Evolutionary conservation across 2,113 vertebrate genomes (phyloP), one percentile per base, ranked within the genome.

Genomic region (Dasyprocta punctata): DNA sequence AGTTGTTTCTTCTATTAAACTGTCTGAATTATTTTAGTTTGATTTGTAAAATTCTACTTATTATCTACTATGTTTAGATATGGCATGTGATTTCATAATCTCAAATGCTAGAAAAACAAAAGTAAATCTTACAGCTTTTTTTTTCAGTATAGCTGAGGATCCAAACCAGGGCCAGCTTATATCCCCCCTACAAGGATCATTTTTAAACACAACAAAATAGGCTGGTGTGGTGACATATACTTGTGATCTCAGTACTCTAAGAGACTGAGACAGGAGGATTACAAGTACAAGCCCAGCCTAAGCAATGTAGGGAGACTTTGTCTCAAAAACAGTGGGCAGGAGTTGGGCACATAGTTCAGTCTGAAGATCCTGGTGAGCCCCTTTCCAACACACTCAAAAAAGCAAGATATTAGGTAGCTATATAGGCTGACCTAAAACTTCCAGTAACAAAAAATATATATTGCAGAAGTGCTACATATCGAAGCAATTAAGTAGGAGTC

Each of bases 171-270:
- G 30, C 19, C 3, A 80, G 30, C 77, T 52, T 52, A 80, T 7
- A 19, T 33, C 28, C 30, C 28, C 28, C 20, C 4, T 80, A 16
- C 77, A 84, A 12, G 44, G 28, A 71, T 65, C 7, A 69, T 65
- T 73, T 93, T 96, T 67, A 96, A 97, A 96, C 58, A 17, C 26
- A 96, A 81, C 33, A 78, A 13, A 65, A 65, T n/a, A 96, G 44
- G 41, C 8, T 75, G 20, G n/a, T 88, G 56, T 7, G 0, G 49
- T 54, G 77, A 36, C 75, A 52, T 17, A 78, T 47, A 33, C 26
- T 41, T 80, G 47, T 54, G 54, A 54, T 54, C 77, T 22, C 30
- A 78, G 47, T 54, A 80, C 17, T 52, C 49, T 33, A 30, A 28
- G 47, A 80, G 28, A 36, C 49, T 80, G 30, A 80, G 28, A 54